Evolutionary conservation across 2,113 vertebrate genomes (phyloP).

Genomic region (Guaruba guarouba): DNA sequence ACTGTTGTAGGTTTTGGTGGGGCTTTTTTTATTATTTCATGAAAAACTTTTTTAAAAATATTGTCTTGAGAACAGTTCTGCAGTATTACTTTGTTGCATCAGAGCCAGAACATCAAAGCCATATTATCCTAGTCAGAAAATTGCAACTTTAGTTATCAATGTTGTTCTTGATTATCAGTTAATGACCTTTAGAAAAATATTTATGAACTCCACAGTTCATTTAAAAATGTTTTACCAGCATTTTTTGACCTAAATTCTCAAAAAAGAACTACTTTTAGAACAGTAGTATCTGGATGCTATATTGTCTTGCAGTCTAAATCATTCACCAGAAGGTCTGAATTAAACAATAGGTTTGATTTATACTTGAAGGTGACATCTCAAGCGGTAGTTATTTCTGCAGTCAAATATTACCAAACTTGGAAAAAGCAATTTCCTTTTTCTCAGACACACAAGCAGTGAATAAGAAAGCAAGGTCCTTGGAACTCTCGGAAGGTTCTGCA

Average conservation of each 20-base stretch:
- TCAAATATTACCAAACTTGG: neutral
- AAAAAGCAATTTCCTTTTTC: neutral
- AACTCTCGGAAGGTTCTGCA: neutral
- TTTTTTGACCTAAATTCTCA: neutral
- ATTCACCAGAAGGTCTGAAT: neutral
- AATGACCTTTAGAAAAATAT: neutral
- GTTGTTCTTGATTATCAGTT: neutral
- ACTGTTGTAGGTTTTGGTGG: rapidly evolving
- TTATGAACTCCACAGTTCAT: neutral
- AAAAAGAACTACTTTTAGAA: neutral
- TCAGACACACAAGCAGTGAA: neutral
- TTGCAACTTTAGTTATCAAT: neutral
- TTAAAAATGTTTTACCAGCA: neutral
- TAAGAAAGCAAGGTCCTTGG: neutral
- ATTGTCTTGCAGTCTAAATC: neutral
- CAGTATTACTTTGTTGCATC: too few relatives aligned
- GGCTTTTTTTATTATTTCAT: neutral
- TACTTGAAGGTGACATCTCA: neutral
- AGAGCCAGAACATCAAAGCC: neutral
- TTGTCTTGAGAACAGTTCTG: neutral
- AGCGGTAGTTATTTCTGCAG: neutral
- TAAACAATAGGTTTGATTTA: neutral
- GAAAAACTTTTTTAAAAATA: neutral
- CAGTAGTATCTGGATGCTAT: neutral
- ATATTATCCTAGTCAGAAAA: neutral